phyloP scores from a whole-genome alignment of 2,888 invertebrate species.

The Synergus laeviventris region DNA sequence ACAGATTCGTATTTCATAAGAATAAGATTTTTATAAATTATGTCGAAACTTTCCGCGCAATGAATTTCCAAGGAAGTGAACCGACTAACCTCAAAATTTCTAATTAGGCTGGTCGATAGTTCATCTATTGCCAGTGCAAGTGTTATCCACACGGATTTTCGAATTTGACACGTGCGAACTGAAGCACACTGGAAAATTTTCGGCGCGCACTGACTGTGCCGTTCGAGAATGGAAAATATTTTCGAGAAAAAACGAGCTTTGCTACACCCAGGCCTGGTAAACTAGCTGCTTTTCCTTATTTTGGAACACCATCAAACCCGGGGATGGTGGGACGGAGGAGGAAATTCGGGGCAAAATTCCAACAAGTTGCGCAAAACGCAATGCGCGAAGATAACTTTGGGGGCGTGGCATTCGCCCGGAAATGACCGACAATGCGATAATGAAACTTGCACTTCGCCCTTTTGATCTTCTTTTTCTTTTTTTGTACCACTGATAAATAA shows the following conservation, averaged over 20 bases:
- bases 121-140: constrained; percentile 5
- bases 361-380: constrained; percentile 67
- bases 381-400: constrained; percentile 64
- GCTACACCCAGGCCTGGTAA: constrained; percentile 34
- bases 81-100: constrained; percentile 55
- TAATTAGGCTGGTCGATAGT: constrained; percentile 53
- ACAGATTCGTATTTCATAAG: neutral
- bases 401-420: constrained; percentile 63
- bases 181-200: neutral
- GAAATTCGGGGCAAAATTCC: constrained; percentile 75
- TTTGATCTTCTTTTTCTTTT: constrained; percentile 39
- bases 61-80: neutral
- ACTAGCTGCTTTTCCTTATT: constrained; percentile 51
- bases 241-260: neutral
- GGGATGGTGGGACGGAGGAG: constrained; percentile 59
- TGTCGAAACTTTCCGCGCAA: neutral
- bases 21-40: neutral
- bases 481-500: neutral
- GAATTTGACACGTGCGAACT: constrained; percentile 30
- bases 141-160: constrained; percentile 9
- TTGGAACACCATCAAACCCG: constrained; percentile 49
- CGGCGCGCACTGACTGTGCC: constrained; percentile 12
- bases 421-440: constrained; percentile 58
- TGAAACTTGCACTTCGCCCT: constrained; percentile 51
- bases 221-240: neutral